These are phyloP conservation scores for Lypha dubia DNA, from an alignment of 2,888 invertebrate genomes.

Conservation along the genomic window DNA sequence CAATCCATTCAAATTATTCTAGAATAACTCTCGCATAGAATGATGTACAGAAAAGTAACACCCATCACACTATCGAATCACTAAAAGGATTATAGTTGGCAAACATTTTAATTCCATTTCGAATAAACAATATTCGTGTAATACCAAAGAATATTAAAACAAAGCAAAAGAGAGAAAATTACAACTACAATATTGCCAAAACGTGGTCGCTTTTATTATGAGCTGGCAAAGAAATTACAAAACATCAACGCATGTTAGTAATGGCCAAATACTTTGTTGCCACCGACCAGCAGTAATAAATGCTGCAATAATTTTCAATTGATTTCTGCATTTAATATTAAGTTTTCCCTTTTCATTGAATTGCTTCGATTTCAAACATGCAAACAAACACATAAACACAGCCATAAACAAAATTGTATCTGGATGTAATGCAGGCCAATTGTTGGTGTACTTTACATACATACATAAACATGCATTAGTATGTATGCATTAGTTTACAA, in stretches of 20 bases:
- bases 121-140: neutral
- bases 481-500: no score
- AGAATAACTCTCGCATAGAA: neutral
- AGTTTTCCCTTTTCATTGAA: neutral
- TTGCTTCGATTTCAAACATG: neutral
- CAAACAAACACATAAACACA: neutral
- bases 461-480: no score
- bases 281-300: constrained; percentile 40
- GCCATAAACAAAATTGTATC: constrained; percentile 10
- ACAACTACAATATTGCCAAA: constrained; percentile 20
- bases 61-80: neutral
- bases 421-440: constrained; percentile 30
- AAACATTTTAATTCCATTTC: constrained; percentile 42
- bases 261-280: constrained; percentile 30
- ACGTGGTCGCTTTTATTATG: constrained; percentile 44
- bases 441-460: no score
- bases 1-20: neutral
- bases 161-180: constrained; percentile 12
- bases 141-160: neutral
- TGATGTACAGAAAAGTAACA: neutral
- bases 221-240: constrained; percentile 23
- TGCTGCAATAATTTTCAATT: constrained; percentile 15
- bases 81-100: neutral
- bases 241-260: constrained; percentile 31
- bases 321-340: constrained; percentile 24